Conservation (phyloP, 2,888 invertebrate genomes). For the Dexiosoma caninum region DNA sequence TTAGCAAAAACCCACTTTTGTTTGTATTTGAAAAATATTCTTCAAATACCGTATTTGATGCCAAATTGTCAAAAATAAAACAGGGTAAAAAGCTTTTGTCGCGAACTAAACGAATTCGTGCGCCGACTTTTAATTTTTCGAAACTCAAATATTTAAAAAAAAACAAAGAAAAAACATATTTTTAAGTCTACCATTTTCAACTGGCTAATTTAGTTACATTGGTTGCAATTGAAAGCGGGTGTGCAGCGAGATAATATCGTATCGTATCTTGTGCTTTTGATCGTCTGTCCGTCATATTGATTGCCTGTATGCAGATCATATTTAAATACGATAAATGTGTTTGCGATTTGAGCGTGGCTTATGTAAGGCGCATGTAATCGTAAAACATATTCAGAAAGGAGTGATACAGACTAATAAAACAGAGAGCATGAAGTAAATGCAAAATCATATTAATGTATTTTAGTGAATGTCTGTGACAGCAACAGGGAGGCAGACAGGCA, state of each 20-base stretch:
- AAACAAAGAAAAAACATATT: too few relatives aligned
- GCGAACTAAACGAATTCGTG: too few relatives aligned
- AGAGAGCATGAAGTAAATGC: neutral
- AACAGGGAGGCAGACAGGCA: too few relatives aligned
- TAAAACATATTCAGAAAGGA: neutral
- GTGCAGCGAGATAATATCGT: neutral
- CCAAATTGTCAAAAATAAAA: too few relatives aligned
- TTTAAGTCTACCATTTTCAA: neutral
- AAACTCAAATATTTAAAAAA: too few relatives aligned
- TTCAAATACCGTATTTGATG: too few relatives aligned
- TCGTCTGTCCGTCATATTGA: neutral
- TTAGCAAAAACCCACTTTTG: too few relatives aligned
- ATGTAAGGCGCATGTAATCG: slow-evolving; percentile 25
- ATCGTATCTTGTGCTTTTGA: too few relatives aligned
- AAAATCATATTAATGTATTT: slow-evolving; percentile 47
- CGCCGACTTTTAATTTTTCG: too few relatives aligned
- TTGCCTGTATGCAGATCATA: slow-evolving; percentile 32
- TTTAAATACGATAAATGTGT: slow-evolving; percentile 8
- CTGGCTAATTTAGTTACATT: neutral
- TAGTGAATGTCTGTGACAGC: slow-evolving; percentile 37
- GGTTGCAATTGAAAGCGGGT: slow-evolving; percentile 12
- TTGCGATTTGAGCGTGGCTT: slow-evolving; percentile 7
- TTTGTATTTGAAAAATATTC: too few relatives aligned
- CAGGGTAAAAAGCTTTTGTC: too few relatives aligned
- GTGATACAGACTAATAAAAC: slow-evolving; percentile 1